Conservation (phyloP, 2,888 invertebrate genomes). For the Bombyx huttoni region DNA sequence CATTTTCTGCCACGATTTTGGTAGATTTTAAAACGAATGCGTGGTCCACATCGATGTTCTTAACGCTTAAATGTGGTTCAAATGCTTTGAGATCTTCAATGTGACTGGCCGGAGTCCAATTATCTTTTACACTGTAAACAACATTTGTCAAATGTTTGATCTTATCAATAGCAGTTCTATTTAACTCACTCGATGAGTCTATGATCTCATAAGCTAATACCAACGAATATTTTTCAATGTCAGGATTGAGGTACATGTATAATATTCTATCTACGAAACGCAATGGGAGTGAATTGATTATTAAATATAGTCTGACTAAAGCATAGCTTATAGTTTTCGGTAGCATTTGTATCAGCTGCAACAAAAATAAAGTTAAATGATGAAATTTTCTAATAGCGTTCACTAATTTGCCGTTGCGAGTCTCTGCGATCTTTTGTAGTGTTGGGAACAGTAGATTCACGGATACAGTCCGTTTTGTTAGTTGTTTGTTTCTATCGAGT, state of each 20-base stretch:
- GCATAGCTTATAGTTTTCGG: slow-evolving; percentile 6
- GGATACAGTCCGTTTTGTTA: slow-evolving; percentile 8
- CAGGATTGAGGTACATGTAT: slow-evolving; percentile 8
- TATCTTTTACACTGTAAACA: slow-evolving; percentile 8
- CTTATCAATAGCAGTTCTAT: slow-evolving; percentile 8
- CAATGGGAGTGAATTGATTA: slow-evolving; percentile 7
- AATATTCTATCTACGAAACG: slow-evolving; percentile 7
- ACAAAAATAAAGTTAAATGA: slow-evolving; percentile 8
- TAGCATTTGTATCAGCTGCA: slow-evolving; percentile 7
- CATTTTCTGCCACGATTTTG: slow-evolving; percentile 3
- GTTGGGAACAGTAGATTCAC: slow-evolving; percentile 13
- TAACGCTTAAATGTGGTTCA: slow-evolving; percentile 1
- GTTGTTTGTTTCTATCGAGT: slow-evolving; percentile 8
- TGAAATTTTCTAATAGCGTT: slow-evolving; percentile 9
- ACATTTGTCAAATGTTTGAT: slow-evolving; percentile 11
- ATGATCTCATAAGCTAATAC: slow-evolving; percentile 10
- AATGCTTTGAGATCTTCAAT: slow-evolving; percentile 9
- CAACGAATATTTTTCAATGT: slow-evolving; percentile 8
- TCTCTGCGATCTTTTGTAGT: slow-evolving; percentile 8
- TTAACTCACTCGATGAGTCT: slow-evolving; percentile 8
- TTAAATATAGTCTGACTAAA: slow-evolving; percentile 7
- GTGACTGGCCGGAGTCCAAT: slow-evolving; percentile 12
- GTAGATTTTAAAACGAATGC: slow-evolving; percentile 11
- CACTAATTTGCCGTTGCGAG: slow-evolving; percentile 10
- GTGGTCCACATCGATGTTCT: slow-evolving; percentile 8